These are phyloP conservation scores for Liparis tanakae DNA, from an alignment of 2,797 vertebrate species.

Conservation along the genomic window DNA sequence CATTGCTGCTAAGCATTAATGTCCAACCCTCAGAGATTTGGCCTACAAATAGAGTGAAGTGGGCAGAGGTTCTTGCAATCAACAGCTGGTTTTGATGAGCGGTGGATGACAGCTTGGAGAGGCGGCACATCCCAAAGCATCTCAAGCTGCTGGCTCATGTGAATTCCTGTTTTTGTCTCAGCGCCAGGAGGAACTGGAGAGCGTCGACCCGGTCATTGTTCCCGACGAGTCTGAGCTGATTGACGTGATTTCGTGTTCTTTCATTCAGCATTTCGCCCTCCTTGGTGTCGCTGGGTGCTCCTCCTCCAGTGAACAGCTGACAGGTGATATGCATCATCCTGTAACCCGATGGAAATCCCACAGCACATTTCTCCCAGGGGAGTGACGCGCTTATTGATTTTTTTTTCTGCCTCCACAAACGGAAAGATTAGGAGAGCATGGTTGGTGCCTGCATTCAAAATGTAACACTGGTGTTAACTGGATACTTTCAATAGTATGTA, in stretches of 20 bases:
- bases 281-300: constrained; percentile 52
- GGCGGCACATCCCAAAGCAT: constrained; percentile 73
- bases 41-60: constrained; percentile 40
- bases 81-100: constrained; percentile 81
- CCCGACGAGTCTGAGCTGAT: constrained; percentile 63
- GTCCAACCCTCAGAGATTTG: constrained; percentile 45
- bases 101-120: constrained; percentile 82
- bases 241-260: constrained; percentile 68
- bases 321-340: constrained; percentile 67
- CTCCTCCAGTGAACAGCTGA: constrained; percentile 57
- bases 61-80: constrained; percentile 58
- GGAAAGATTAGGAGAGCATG: constrained; percentile 19
- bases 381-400: constrained; percentile 40
- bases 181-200: constrained; percentile 59
- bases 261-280: constrained; percentile 55
- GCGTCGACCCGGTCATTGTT: constrained; percentile 61
- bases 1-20: constrained; percentile 24
- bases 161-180: constrained; percentile 67
- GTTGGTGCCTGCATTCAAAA: not conserved
- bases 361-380: constrained; percentile 26
- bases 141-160: constrained; percentile 73
- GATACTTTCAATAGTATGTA: not conserved
- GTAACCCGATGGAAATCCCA: constrained; percentile 59
- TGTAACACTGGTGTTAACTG: not conserved
- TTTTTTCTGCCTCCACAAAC: constrained; percentile 39